Evolutionary conservation across 2,888 invertebrate species (phyloP), one percentile per base, ranked within the genome.

Genomic region (Melanotus villosus): DNA sequence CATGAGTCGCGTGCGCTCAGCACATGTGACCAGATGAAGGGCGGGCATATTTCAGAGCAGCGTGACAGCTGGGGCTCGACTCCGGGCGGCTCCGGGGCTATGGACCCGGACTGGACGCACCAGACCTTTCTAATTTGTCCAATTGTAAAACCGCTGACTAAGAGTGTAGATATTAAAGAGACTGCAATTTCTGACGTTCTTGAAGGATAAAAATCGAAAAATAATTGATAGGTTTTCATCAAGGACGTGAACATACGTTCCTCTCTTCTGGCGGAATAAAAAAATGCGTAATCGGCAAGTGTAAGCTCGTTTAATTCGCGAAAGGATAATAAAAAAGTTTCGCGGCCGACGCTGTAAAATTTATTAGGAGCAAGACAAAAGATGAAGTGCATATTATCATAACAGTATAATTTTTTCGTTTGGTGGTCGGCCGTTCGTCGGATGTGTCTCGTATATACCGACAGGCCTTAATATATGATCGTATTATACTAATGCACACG

Each of bases 401-500:
- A 64, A 70, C 47, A 30, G 38, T 41, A 50, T 58, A 65, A 70
- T 70, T 70, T 70, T 70, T 70, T 67, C 21, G 56, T 63, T 63
- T 75, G 65, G 73, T 79, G 4, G 81, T 76, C 5, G 81, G 81
- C 30, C 57, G 68, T 68, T 81, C 79, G 14, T 63, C 74, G 77
- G 64, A 68, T 83, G 81, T 52, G 32, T 56, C 56, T 81, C 70
- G 50, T 50, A 38, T 56, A 65, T 63, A 76, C 71, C 45, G 76
- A 74, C 76, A 74, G 71, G 70, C 73, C 45, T 76, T 78, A 78
- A 81, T 80, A 80, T 80, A 81, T 78, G 78, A 76, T 76, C 79
- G 79, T 81, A 81, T 81, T 81, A 81, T 81, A 81, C 81, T 80
- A 81, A 80, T 81, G 81, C 76, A 72, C 69, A 75, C 71, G 77